These are phyloP conservation scores for Leucophora obtusa DNA, from an alignment of 2,888 invertebrate genomes.

Conservation along the genomic window DNA sequence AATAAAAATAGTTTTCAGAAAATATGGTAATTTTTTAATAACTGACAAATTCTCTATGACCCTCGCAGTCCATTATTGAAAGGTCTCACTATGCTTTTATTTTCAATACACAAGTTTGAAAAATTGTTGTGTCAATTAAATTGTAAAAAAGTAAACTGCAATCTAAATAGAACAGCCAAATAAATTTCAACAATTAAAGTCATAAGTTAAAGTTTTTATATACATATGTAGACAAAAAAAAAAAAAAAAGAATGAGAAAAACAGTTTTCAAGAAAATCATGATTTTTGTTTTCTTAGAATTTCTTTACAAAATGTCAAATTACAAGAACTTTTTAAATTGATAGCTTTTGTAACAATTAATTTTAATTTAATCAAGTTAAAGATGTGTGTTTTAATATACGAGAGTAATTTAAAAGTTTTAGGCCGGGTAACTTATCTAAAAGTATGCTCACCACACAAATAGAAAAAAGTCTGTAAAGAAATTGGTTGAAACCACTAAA, in stretches of 20 bases:
- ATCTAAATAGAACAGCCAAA: slow-evolving; percentile 48
- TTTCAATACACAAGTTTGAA: slow-evolving; percentile 50
- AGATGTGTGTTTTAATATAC: neutral
- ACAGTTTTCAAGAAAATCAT: neutral
- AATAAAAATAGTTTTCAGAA: no score
- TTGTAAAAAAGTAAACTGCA: slow-evolving; percentile 46
- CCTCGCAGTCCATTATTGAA: no score
- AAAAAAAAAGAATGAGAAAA: neutral
- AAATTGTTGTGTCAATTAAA: slow-evolving; percentile 58
- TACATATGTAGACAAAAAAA: no score
- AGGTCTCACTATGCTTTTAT: slow-evolving; percentile 24
- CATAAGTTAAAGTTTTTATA: slow-evolving; percentile 34
- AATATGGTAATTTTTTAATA: no score
- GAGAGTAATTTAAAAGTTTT: neutral
- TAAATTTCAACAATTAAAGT: slow-evolving; percentile 54
- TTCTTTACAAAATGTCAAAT: neutral
- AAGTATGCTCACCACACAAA: no score
- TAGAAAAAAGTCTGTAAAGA: no score
- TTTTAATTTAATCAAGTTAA: neutral
- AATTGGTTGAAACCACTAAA: no score
- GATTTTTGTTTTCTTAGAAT: neutral
- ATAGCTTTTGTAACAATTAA: neutral
- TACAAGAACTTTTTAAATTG: neutral
- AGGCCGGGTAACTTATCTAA: no score
- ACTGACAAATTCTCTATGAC: no score